phyloP scores from a whole-genome alignment of 1,140 invertebrate genomes.

The Euura lappo region DNA sequence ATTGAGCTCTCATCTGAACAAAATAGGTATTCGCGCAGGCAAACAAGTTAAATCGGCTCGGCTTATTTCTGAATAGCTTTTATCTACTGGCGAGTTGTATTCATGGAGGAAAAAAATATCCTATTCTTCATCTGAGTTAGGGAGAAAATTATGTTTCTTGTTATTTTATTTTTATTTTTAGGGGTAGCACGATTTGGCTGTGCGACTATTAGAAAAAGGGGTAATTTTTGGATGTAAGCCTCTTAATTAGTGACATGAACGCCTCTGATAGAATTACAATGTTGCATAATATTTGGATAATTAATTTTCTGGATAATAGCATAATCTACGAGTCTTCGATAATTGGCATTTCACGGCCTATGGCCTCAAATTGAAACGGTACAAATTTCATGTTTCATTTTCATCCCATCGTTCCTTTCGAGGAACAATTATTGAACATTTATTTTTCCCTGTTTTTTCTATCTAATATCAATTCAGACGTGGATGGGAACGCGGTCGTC shows the following conservation, averaged over 20 bases:
- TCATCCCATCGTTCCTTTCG: background rate
- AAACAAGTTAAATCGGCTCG: background rate
- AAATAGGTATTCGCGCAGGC: background rate
- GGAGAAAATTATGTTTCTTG: background rate
- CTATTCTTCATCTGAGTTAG: background rate
- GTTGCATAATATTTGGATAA: background rate
- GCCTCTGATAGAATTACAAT: background rate
- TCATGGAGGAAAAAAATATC: background rate
- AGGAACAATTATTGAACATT: background rate
- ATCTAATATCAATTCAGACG: too few relatives aligned
- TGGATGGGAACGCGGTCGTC: too few relatives aligned
- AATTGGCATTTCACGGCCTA: slow-evolving; percentile 55
- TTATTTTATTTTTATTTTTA: background rate
- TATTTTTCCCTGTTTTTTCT: background rate
- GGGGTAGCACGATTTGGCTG: background rate
- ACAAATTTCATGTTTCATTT: background rate
- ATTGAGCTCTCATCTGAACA: too few relatives aligned
- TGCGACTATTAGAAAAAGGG: background rate
- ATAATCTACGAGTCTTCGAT: slow-evolving; percentile 52
- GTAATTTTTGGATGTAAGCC: background rate
- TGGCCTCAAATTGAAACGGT: slow-evolving; percentile 40
- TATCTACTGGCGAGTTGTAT: slow-evolving; percentile 2
- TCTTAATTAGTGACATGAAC: background rate
- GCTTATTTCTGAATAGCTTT: background rate
- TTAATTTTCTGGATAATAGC: slow-evolving; percentile 12